These are phyloP conservation scores for Odontocerum albicorne DNA, from an alignment of 2,888 invertebrate species.

Conservation along the genomic window DNA sequence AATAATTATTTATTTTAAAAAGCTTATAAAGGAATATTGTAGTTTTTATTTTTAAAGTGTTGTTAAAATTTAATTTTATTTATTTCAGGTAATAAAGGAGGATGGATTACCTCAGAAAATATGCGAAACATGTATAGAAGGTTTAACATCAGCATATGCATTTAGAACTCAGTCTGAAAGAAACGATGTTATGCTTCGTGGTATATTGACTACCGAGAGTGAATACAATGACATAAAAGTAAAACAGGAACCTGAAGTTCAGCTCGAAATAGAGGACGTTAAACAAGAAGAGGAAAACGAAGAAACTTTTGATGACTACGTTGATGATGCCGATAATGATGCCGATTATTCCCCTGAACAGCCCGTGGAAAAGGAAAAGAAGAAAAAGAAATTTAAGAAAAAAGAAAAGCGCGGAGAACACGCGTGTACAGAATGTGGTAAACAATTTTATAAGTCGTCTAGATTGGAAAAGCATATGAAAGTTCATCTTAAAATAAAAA, in stretches of 20 bases:
- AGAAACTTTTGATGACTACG: conserved; percentile 29
- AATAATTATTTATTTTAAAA: too few relatives aligned
- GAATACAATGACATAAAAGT: conserved; percentile 29
- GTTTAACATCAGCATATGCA: conserved; percentile 52
- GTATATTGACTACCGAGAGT: conserved; percentile 38
- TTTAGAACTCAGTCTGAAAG: conserved; percentile 53
- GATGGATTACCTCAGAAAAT: conserved; percentile 64
- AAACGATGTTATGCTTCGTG: conserved; percentile 46
- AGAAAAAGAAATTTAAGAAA: conserved; percentile 38
- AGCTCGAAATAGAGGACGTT: conserved; percentile 37
- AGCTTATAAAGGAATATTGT: too few relatives aligned
- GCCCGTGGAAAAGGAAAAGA: conserved; percentile 15
- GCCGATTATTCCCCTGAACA: conserved; percentile 35
- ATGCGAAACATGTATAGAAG: conserved; percentile 57
- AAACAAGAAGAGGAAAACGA: conserved; percentile 31
- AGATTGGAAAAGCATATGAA: conserved; percentile 53
- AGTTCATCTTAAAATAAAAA: conserved; percentile 42
- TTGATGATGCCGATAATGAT: conserved; percentile 35
- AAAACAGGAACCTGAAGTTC: conserved; percentile 36
- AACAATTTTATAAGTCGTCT: conserved; percentile 51
- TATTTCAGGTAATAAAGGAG: conserved; percentile 45
- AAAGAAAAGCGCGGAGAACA: conserved; percentile 32
- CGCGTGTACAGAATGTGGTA: conserved; percentile 51
- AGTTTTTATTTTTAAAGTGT: too few relatives aligned
- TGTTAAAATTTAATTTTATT: conserved; percentile 1